Evolutionary conservation across 2,113 vertebrate genomes (phyloP).

Genomic region (Chauna torquata): DNA sequence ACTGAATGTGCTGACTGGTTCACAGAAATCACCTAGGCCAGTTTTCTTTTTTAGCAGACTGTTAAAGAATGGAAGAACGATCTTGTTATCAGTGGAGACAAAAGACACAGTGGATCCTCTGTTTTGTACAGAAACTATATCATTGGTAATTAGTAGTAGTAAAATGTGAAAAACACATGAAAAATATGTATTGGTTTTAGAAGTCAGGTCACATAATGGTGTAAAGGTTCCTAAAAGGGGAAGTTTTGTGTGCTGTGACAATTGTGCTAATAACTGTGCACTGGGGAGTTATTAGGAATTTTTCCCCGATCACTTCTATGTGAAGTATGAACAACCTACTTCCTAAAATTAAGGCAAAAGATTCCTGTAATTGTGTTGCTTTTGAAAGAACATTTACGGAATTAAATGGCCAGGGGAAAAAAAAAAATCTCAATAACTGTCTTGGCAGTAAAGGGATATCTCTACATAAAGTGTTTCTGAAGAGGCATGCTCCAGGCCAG

Average conservation of each 20-base stretch:
- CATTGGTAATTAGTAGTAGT: neutral
- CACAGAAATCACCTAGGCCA: neutral
- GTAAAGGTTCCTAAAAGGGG: neutral
- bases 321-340: neutral
- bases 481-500: neutral
- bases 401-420: neutral
- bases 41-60: neutral
- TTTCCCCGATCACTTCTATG: neutral
- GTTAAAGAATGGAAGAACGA: neutral
- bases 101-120: neutral
- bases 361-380: neutral
- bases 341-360: neutral
- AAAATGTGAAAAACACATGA: neutral
- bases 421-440: neutral
- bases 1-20: neutral
- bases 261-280: neutral
- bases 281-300: neutral
- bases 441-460: neutral
- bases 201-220: neutral
- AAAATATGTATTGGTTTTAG: neutral
- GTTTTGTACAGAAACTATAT: neutral
- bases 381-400: neutral
- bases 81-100: neutral
- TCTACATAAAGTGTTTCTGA: constrained; percentile 3
- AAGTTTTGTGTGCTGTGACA: neutral